These are phyloP conservation scores for Apamea epomidion DNA, from an alignment of 2,888 invertebrate species.

Conservation along the genomic window DNA sequence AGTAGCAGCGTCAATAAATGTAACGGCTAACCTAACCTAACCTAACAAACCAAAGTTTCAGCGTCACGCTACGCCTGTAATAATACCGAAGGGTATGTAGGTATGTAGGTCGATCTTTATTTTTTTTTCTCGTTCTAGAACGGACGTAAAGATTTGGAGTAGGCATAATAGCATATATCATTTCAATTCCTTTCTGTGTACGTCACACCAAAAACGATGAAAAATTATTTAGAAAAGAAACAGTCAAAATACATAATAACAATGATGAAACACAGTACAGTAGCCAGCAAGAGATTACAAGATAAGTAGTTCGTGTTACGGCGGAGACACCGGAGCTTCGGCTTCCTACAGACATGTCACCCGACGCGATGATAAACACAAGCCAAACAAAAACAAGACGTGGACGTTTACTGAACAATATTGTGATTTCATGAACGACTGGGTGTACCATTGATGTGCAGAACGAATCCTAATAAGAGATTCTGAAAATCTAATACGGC, in stretches of 20 bases:
- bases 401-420: conserved; percentile 2
- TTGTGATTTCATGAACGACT: conserved; percentile 9
- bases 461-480: not conserved
- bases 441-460: not conserved
- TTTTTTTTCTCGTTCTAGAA: not conserved
- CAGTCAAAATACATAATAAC: conserved; percentile 8
- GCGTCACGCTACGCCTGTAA: not conserved
- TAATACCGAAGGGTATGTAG: not conserved
- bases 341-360: conserved; percentile 53
- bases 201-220: not conserved
- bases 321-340: conserved; percentile 40
- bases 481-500: too few relatives aligned
- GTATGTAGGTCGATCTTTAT: too few relatives aligned
- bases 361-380: conserved; percentile 52
- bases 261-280: conserved; percentile 4
- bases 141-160: not conserved
- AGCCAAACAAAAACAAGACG: conserved; percentile 11
- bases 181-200: not conserved
- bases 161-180: not conserved
- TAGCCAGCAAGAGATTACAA: conserved; percentile 12
- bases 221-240: not conserved
- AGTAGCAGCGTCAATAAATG: not conserved
- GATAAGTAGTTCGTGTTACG: conserved; percentile 35
- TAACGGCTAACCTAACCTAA: too few relatives aligned
- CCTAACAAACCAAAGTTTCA: too few relatives aligned